Base-by-base conservation (phyloP, 2,797 vertebrate species). In the Gallinago nigripennis region DNA sequence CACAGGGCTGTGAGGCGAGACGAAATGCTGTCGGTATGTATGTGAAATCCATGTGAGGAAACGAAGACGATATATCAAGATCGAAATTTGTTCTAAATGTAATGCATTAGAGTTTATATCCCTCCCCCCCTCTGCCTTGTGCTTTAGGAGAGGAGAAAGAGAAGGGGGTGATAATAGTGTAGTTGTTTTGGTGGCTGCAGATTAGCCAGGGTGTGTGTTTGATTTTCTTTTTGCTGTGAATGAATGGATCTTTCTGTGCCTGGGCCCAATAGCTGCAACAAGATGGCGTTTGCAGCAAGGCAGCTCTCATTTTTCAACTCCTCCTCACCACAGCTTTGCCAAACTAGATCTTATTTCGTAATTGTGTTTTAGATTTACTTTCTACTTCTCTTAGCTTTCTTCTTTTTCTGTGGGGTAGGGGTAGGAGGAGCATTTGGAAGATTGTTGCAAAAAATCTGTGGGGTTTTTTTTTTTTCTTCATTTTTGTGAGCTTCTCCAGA, bases 231-330 rank as follows among this genome's bases (percentile, higher is more conserved):
- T 35, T 76, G 90, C 95, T 93, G 94, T 86, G 97, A 98, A 99
- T 99, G 98, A 99, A 99, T 99, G 98, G 98, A 98, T 98, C 98
- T 98, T 98, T 99, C 98, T 99, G 98, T 98, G 98, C 98, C 98
- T 98, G 98, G 98, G 98, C 99, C 98, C 97, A 98, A 97, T 97
- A 98, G 98, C 99, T 99, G 99, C 99, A 99, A 98, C 99, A 99
- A 99, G 99, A 99, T 99, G 99, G 99, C 99, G 99, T 98, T 99
- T 97, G 95, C 95, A 97, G 98, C 98, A 98, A 97, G 92, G 96
- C 97, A 95, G 98, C 98, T 98, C 93, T 96, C 94, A 75, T 94
- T 97, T 97, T 95, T 91, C 95, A 93, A 95, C 96, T 97, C 96
- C 96, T 96, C 95, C 95, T 94, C 89, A 83, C 92, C 90, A 85